Percentiles rank a stretch among this genome's conserved stretches.
phyloP scores from a whole-genome alignment of 2,797 vertebrate genomes.

The Eospalax fontanierii region DNA sequence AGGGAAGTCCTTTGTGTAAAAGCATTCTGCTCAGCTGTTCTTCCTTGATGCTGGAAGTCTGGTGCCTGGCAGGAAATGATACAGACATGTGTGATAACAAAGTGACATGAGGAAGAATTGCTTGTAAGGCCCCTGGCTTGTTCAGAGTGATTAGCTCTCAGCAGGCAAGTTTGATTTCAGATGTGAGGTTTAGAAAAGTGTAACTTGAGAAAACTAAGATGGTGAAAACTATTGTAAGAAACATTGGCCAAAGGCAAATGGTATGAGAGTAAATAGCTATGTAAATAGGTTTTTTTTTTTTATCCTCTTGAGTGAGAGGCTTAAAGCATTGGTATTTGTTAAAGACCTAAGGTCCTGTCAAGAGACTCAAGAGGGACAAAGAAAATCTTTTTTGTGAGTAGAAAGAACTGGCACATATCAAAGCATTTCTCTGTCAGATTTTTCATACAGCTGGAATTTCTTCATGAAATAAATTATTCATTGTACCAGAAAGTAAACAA shows the following conservation, averaged over 20 bases:
- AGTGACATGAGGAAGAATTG: conserved; percentile 65
- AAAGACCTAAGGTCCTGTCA: neutral
- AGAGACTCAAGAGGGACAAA: conserved; percentile 43
- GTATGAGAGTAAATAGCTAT: conserved; percentile 42
- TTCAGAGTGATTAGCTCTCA: conserved; percentile 22
- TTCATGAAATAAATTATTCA: conserved; percentile 47
- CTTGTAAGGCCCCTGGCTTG: conserved; percentile 41
- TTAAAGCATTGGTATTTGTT: conserved; percentile 65
- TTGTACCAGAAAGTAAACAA: conserved; percentile 53
- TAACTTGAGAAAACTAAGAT: conserved; percentile 36
- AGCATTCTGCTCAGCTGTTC: conserved; percentile 72
- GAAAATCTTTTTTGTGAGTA: conserved; percentile 51
- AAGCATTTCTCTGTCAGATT: conserved; percentile 52
- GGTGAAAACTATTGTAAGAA: conserved; percentile 13
- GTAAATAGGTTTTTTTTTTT: conserved; percentile 61
- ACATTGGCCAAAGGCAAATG: conserved; percentile 47
- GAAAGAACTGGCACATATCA: conserved; percentile 57
- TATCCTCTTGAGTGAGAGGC: neutral
- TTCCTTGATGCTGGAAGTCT: conserved; percentile 66
- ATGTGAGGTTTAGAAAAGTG: conserved; percentile 31
- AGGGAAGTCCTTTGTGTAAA: conserved; percentile 76
- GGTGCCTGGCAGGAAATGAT: conserved; percentile 75
- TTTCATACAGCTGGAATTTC: conserved; percentile 65
- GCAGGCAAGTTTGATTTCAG: neutral
- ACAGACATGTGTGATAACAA: conserved; percentile 9